These are phyloP conservation scores for Athene noctua DNA, from an alignment of 2,113 vertebrate genomes.

Conservation along the genomic window DNA sequence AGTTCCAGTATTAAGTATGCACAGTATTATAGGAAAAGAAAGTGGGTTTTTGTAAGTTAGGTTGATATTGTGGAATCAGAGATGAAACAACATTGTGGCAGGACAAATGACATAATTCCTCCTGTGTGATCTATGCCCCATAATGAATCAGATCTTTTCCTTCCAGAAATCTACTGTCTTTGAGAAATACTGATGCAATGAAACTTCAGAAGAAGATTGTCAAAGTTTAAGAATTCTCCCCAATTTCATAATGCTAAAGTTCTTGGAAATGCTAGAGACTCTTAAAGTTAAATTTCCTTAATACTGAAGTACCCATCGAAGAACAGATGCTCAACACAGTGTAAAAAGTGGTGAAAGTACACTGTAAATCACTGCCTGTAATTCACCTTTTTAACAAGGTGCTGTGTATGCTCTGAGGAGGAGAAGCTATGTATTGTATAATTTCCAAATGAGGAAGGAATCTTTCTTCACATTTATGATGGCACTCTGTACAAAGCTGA, in stretches of 20 bases:
- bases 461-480: too few species aligned
- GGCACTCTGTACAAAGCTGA: too few species aligned
- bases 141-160: background rate
- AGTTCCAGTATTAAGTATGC: background rate
- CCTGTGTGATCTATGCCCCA: background rate
- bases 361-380: too few species aligned
- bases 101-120: background rate
- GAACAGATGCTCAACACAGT: background rate
- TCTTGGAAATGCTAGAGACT: background rate
- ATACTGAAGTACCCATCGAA: background rate
- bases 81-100: background rate
- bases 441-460: too few species aligned
- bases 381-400: too few species aligned
- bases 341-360: too few species aligned
- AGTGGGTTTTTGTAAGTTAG: background rate
- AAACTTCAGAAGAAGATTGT: background rate
- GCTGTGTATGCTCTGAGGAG: too few species aligned
- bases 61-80: background rate
- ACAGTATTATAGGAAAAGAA: background rate
- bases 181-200: background rate
- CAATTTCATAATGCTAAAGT: background rate
- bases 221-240: background rate
- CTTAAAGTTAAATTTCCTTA: background rate
- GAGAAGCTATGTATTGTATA: too few species aligned
- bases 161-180: background rate